Conservation (phyloP, 2,797 vertebrate species). For the Danio choprae region DNA sequence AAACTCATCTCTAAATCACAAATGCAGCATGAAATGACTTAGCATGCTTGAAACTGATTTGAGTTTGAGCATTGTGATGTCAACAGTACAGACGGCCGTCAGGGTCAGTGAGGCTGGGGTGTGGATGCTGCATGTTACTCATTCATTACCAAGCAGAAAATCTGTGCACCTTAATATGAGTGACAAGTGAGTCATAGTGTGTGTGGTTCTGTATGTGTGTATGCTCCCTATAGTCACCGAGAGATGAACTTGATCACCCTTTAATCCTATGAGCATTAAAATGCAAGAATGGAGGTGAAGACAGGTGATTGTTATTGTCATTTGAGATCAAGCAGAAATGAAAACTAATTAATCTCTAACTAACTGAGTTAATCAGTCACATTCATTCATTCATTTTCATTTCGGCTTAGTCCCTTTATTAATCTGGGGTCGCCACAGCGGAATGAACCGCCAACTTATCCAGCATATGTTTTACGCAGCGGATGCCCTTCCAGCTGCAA, state of each 20-base stretch:
- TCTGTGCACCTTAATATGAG: constrained; percentile 21
- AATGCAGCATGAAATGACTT: not conserved
- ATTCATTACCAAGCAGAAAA: constrained; percentile 38
- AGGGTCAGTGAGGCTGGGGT: constrained; percentile 22
- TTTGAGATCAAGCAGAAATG: constrained; percentile 14
- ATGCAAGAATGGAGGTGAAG: constrained; percentile 10
- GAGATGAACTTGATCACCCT: constrained; percentile 50
- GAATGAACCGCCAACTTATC: no score
- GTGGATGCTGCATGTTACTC: constrained; percentile 24
- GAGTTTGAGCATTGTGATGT: constrained; percentile 11
- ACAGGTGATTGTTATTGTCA: not conserved
- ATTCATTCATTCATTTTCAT: no score
- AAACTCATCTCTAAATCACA: not conserved
- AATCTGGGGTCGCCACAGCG: no score
- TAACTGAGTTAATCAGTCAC: no score
- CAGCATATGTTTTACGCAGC: no score
- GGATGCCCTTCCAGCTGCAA: no score
- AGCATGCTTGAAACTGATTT: constrained; percentile 1
- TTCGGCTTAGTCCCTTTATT: no score
- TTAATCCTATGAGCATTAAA: constrained; percentile 50
- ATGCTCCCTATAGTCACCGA: not conserved
- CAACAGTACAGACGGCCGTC: constrained; percentile 11
- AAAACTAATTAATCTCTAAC: no score
- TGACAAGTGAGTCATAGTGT: constrained; percentile 31
- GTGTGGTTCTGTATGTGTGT: constrained; percentile 28